These are phyloP conservation scores for Drosophila paranaensis DNA, from an alignment of 2,888 invertebrate genomes.

Conservation along the genomic window DNA sequence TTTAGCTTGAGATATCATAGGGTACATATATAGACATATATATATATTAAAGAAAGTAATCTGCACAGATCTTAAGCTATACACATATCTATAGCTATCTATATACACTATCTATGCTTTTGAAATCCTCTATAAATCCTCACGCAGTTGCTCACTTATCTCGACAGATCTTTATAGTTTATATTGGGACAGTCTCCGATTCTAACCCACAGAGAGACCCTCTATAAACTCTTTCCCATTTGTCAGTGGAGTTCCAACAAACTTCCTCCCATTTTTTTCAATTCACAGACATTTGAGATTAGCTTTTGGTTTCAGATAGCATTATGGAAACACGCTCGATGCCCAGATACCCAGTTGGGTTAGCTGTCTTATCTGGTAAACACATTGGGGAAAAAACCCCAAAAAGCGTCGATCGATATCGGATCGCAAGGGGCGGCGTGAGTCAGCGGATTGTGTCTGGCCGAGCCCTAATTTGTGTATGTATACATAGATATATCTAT, in stretches of 20 bases:
- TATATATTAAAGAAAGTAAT: too few relatives aligned
- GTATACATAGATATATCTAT: slow-evolving; percentile 9
- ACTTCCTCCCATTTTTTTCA: neutral
- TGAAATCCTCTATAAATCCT: too few relatives aligned
- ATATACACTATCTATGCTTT: too few relatives aligned
- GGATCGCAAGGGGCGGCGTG: slow-evolving; percentile 15
- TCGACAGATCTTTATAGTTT: too few relatives aligned
- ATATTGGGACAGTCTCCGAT: too few relatives aligned
- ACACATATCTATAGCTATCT: too few relatives aligned
- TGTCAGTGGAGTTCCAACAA: neutral
- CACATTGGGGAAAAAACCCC: neutral
- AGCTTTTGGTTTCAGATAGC: neutral
- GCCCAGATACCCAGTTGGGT: neutral
- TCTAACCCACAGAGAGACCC: too few relatives aligned
- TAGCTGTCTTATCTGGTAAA: slow-evolving; percentile 35
- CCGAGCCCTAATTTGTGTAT: neutral
- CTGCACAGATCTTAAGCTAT: too few relatives aligned
- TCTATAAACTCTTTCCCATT: too few relatives aligned
- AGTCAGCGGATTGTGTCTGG: slow-evolving; percentile 23
- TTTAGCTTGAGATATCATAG: too few relatives aligned
- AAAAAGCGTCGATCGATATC: slow-evolving; percentile 45
- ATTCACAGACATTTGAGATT: neutral
- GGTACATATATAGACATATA: too few relatives aligned
- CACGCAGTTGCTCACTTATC: too few relatives aligned
- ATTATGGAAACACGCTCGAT: neutral